A percentile compares a stretch with the other conserved stretches of the same genome.
phyloP scores from a whole-genome alignment of 2,888 invertebrate species.

The Slavum lentiscoides region DNA sequence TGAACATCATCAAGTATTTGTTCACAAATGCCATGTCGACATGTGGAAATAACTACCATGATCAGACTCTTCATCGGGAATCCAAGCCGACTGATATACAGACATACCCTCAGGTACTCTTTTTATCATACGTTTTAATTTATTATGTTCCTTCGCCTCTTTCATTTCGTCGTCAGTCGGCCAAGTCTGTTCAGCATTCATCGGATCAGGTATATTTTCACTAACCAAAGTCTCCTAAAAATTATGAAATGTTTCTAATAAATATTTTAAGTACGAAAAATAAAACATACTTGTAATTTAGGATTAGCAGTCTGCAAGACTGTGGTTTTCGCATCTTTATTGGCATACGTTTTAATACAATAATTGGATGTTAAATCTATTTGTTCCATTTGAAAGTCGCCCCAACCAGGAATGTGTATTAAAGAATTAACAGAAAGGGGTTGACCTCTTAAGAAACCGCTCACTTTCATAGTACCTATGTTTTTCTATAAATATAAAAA shows the following conservation, averaged over 20 bases:
- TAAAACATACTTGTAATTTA: constrained; percentile 63
- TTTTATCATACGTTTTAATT: constrained; percentile 73
- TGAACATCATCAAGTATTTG: not conserved
- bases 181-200: constrained; percentile 97
- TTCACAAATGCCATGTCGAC: not conserved
- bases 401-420: constrained; percentile 88
- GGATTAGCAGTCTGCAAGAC: constrained; percentile 69
- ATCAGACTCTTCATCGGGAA: constrained; percentile 69
- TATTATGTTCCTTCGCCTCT: constrained; percentile 69
- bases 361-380: constrained; percentile 61
- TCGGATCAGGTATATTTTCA: constrained; percentile 83
- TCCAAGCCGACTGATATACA: constrained; percentile 95
- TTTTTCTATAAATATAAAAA: constrained; percentile 55
- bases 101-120: constrained; percentile 93
- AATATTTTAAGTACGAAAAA: not conserved
- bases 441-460: constrained; percentile 84
- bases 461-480: constrained; percentile 74
- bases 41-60: constrained; percentile 25
- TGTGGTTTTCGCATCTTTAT: constrained; percentile 55
- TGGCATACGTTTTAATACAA: constrained; percentile 36
- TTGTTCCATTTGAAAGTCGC: constrained; percentile 87
- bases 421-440: constrained; percentile 84
- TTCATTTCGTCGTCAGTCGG: constrained; percentile 89
- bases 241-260: constrained; percentile 9
- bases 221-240: constrained; percentile 70